phyloP scores from a whole-genome alignment of 2,113 vertebrate genomes.

The Halichoerus grypus region DNA sequence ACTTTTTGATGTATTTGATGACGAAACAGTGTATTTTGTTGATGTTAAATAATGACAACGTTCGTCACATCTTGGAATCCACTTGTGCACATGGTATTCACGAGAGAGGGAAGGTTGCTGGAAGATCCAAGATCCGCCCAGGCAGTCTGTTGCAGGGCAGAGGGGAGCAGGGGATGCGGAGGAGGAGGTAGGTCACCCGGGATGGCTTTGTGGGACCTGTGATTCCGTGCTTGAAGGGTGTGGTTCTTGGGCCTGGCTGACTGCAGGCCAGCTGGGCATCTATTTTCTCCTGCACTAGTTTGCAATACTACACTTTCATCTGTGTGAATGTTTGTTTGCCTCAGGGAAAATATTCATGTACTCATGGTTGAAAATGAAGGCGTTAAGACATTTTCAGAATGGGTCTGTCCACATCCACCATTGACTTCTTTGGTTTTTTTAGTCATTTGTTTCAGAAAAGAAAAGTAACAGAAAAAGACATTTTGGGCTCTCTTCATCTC shows the following conservation, averaged over 20 bases:
- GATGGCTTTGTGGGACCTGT: not conserved
- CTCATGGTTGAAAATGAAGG: not conserved
- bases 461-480: not conserved
- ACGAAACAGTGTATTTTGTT: not conserved
- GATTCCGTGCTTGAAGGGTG: too few species aligned
- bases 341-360: not conserved
- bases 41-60: not conserved
- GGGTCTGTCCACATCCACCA: not conserved
- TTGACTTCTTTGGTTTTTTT: not conserved
- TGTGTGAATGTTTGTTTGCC: not conserved
- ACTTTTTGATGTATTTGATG: not conserved
- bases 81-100: rapidly evolving
- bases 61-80: not conserved
- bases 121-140: not conserved
- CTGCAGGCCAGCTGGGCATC: rapidly evolving
- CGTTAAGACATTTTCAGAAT: not conserved
- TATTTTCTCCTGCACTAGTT: not conserved
- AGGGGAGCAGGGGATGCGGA: rapidly evolving
- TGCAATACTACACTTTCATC: too few species aligned
- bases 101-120: not conserved
- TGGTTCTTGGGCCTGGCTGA: not conserved
- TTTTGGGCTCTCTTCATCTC: not conserved
- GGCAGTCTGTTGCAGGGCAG: not conserved
- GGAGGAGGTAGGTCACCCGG: rapidly evolving
- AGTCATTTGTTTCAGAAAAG: not conserved